Conservation (phyloP, 2,888 invertebrate genomes). For the Cryptus armator region DNA sequence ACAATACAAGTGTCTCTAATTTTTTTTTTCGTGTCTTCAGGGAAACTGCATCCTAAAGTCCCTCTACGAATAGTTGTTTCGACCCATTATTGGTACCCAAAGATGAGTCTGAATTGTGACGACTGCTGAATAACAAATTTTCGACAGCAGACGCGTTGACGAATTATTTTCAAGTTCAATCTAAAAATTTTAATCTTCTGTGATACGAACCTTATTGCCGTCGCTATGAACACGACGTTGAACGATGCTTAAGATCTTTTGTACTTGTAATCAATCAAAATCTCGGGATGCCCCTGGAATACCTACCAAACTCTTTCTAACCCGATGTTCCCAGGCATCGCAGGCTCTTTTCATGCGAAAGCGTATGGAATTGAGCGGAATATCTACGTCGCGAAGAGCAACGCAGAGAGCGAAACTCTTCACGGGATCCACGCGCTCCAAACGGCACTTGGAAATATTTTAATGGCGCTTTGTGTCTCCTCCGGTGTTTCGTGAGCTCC, state of each 20-base stretch:
- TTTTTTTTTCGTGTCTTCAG: not conserved
- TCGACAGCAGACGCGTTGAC: not conserved
- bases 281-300: slow-evolving; percentile 27
- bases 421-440: slow-evolving; percentile 27
- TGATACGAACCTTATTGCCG: not conserved
- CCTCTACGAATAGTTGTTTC: not conserved
- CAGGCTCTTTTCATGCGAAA: slow-evolving; percentile 9
- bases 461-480: slow-evolving; percentile 83
- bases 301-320: slow-evolving; percentile 42
- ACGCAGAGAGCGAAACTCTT: slow-evolving; percentile 16
- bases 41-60: not conserved
- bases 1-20: not conserved
- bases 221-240: not conserved
- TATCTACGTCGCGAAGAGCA: slow-evolving; percentile 10
- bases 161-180: not conserved
- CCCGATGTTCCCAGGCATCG: slow-evolving; percentile 25
- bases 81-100: not conserved
- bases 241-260: slow-evolving; percentile 6
- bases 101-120: not conserved
- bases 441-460: slow-evolving; percentile 79
- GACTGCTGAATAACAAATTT: not conserved
- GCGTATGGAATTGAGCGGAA: slow-evolving; percentile 48
- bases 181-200: not conserved
- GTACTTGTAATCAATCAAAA: slow-evolving; percentile 43
- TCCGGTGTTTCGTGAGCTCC: slow-evolving; percentile 52